These are phyloP conservation scores for Apodemus speciosus DNA, from an alignment of 2,113 vertebrate genomes.

Conservation along the genomic window DNA sequence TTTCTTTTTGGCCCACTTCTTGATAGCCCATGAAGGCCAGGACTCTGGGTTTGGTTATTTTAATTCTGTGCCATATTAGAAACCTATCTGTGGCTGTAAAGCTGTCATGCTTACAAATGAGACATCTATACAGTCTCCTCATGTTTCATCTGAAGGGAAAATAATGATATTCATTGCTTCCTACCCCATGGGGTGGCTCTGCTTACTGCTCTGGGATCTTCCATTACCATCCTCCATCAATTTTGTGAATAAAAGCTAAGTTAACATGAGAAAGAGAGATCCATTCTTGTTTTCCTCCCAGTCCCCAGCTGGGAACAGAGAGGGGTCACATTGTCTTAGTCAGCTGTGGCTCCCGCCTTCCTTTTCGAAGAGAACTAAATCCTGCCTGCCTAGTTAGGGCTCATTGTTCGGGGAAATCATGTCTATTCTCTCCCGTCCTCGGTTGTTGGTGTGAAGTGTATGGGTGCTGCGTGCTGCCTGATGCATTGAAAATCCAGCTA, in stretches of 20 bases:
- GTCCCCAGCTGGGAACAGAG: constrained; percentile 40
- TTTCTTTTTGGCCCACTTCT: background rate
- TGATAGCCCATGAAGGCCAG: background rate
- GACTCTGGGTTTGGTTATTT: background rate
- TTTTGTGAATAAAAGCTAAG: background rate
- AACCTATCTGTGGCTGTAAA: constrained; percentile 9
- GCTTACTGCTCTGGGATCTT: background rate
- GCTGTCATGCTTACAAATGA: background rate
- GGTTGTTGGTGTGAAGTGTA: background rate
- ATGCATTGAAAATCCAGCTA: constrained; percentile 7
- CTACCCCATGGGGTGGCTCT: background rate
- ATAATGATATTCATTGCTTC: constrained; percentile 2
- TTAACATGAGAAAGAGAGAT: constrained; percentile 41
- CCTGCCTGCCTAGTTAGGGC: constrained; percentile 54
- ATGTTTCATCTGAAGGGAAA: constrained; percentile 37
- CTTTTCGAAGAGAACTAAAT: constrained; percentile 52
- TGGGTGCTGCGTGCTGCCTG: background rate
- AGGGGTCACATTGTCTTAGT: constrained; percentile 18
- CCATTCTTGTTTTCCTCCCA: constrained; percentile 5
- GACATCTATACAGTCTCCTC: background rate
- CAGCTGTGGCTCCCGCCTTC: constrained; percentile 46
- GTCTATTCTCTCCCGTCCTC: constrained; percentile 38
- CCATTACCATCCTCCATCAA: background rate
- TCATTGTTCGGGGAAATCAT: constrained; percentile 59
- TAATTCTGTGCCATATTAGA: background rate